These are phyloP conservation scores for Callitettix versicolor DNA, from an alignment of 1,140 invertebrate genomes.

Conservation along the genomic window DNA sequence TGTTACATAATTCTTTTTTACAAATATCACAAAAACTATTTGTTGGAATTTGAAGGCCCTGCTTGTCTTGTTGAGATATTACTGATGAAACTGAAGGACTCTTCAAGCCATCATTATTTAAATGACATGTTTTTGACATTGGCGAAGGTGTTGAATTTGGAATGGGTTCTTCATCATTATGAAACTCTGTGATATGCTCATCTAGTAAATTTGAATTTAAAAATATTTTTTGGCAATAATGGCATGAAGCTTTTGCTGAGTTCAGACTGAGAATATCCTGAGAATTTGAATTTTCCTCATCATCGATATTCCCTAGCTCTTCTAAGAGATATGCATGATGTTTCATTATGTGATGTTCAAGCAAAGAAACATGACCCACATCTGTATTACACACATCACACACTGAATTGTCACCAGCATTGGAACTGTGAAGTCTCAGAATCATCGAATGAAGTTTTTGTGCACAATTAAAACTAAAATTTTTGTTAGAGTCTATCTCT, in stretches of 20 bases:
- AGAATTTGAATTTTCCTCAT: constrained; percentile 22
- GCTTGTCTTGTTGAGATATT: background rate
- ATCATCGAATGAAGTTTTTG: constrained; percentile 87
- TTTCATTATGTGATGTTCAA: constrained; percentile 47
- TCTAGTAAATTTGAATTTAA: constrained; percentile 46
- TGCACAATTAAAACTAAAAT: constrained; percentile 30
- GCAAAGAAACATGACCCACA: constrained; percentile 43
- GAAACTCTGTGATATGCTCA: constrained; percentile 43
- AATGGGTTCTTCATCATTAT: constrained; percentile 14
- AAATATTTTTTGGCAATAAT: constrained; percentile 47
- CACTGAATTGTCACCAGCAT: constrained; percentile 39
- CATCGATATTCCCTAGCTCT: constrained; percentile 29
- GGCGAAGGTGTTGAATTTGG: background rate
- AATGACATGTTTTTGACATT: background rate
- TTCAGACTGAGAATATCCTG: background rate
- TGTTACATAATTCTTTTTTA: constrained; percentile 98
- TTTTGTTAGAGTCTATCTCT: background rate
- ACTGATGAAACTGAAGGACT: background rate
- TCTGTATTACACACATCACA: constrained; percentile 47
- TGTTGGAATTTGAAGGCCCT: constrained; percentile 39
- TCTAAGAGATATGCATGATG: constrained; percentile 42
- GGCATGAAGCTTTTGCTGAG: constrained; percentile 23
- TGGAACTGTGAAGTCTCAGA: constrained; percentile 70
- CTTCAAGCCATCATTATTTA: constrained; percentile 7
- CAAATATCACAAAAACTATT: constrained; percentile 97